phyloP scores from a whole-genome alignment of 2,797 vertebrate genomes.

The Onychomys torridus region DNA sequence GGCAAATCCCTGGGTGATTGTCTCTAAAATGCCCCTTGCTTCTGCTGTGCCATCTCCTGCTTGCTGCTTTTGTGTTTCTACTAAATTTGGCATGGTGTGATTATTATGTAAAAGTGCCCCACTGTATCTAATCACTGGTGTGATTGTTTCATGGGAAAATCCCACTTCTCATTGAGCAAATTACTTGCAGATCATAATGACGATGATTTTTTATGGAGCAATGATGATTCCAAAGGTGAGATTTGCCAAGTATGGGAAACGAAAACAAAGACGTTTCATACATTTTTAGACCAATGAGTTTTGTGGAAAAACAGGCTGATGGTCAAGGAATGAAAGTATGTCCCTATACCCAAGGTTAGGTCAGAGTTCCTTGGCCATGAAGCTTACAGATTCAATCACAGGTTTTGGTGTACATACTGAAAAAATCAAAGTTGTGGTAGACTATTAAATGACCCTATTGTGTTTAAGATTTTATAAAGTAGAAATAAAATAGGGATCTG shows the following conservation, averaged over 20 bases:
- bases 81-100: neutral
- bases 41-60: neutral
- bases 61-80: neutral
- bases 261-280: neutral
- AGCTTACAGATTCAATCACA: neutral
- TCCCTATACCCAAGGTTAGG: neutral
- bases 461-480: neutral
- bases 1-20: accelerated
- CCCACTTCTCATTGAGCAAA: neutral
- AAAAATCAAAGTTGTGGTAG: neutral
- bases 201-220: neutral
- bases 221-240: neutral
- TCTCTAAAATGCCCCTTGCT: neutral
- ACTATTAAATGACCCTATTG: neutral
- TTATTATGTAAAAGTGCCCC: neutral
- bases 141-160: neutral
- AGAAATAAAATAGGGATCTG: neutral
- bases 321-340: too few species aligned
- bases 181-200: neutral
- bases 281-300: neutral
- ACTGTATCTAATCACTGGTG: neutral
- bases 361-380: neutral
- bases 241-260: neutral
- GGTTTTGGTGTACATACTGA: neutral
- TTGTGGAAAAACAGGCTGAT: neutral